phyloP scores from a whole-genome alignment of 2,797 vertebrate genomes.

The Oceanodroma leucorhoa region DNA sequence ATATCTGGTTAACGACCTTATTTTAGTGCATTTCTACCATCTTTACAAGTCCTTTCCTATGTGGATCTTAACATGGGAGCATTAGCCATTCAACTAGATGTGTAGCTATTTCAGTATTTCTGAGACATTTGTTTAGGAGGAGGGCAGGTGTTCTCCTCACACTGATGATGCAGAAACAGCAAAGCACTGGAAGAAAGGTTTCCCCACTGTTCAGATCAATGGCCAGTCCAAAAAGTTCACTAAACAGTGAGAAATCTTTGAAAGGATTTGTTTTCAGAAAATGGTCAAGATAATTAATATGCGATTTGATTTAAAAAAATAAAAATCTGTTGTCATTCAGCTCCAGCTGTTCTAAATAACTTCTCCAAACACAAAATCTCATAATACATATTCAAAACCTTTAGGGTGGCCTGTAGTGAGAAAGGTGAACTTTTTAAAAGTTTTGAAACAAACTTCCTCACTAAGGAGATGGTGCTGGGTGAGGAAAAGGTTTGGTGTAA shows the following conservation, averaged over 20 bases:
- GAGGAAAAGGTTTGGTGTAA: neutral
- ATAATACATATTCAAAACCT: neutral
- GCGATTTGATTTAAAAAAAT: neutral
- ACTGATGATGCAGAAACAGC: neutral
- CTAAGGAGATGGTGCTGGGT: neutral
- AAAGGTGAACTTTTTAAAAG: neutral
- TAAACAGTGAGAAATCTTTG: neutral
- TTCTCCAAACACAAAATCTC: neutral
- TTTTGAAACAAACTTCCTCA: neutral
- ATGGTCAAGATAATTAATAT: neutral
- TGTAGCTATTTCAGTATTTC: neutral
- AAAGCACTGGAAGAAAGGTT: neutral
- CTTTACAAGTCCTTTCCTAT: neutral
- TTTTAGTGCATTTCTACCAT: neutral
- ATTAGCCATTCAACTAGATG: neutral
- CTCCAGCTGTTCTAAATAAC: neutral
- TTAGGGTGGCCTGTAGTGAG: fast-evolving
- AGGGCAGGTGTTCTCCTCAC: neutral
- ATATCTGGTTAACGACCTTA: neutral
- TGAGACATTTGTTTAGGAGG: neutral
- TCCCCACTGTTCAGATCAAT: neutral
- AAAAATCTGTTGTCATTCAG: neutral
- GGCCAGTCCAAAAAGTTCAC: neutral
- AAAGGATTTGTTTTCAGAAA: neutral
- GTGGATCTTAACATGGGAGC: fast-evolving